Base-by-base conservation (phyloP, 2,797 vertebrate genomes). In the Rhincodon typus region DNA sequence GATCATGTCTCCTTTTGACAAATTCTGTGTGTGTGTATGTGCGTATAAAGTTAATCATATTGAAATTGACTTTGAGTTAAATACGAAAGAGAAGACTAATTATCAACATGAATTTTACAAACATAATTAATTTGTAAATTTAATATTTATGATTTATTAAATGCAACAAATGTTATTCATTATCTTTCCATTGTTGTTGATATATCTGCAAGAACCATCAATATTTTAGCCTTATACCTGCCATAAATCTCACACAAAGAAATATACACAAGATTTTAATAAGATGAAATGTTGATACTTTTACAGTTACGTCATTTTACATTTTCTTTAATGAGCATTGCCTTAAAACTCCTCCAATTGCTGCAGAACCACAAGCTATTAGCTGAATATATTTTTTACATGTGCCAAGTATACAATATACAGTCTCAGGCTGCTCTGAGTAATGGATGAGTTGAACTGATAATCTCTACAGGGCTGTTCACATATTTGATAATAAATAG, bases 351-450 rank as follows among this genome's bases (percentile, higher is more conserved):
- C 19, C 0, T n/a, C 38, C 38, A 23, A 42, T n/a, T 67, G 62
- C 25, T 38, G n/a, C n/a, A 93, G n/a, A 93, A 38, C 30, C 34
- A 88, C 30, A 12, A 12, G 53, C 86, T 15, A 62, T 62, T 88
- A 74, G 86, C 62, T 21, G 13, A 91, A 19, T 57, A 91, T 91
- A 66, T n/a, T 93, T 93, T 93, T 93, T 62, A 93, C 34, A 67
- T 10, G n/a, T n/a, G 66, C n/a, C 17, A 42, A 93, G 38, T 69
- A 42, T 25, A 25, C 62, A 42, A 93, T 25, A 21, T 27, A 57
- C 30, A 69, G 3, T 93, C 66, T 67, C n/a, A 62, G 53, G 53
- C 34, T 62, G 90, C 21, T 69, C 19, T 50, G n/a, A 93, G n/a
- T 42, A 91, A 42, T 69, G n/a, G 38, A 12, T 93, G n/a, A n/a